Base-by-base conservation (phyloP, 1,140 invertebrate species). In the Vanessa atalanta region DNA sequence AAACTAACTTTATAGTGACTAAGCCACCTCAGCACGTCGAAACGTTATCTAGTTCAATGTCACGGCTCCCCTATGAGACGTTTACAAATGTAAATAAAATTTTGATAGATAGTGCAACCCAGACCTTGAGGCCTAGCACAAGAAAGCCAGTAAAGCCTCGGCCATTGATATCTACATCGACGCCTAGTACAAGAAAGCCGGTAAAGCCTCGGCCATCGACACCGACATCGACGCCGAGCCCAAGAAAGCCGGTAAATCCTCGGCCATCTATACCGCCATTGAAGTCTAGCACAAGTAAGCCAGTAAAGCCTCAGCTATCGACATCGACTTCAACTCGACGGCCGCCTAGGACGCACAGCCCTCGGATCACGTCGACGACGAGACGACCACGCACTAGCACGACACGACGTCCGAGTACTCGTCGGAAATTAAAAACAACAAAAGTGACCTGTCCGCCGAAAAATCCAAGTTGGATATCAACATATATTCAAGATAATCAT, bases 1-100 rank as follows among this genome's bases (percentile, higher is more conserved):
- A 92, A 82, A 89, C 88, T 14, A 92, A 91, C 78, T 85, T 91
- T 83, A 83, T 90, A 71, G 86, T 89, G 61, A 92, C 88, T 12
- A 88, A 88, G 64, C 78, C 81, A 15, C 85, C 85, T 31, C 73
- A 76, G 31, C 31, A 65, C 9, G 20, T 66, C 3, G 67, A 70
- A 47, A 65, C 26, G 43, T 31, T 77, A 20, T 72, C 76, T 15
- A 70, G 73, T 72, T 53, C 64, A 20, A 75, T 55, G 9, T 83
- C 79, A 5, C 76, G 70, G 23, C 60, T 66, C 9, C 81, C 76
- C 51, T 31, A 81, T 69, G 57, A 43, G 61, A 72, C 83, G 43
- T 48, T 80, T n/a, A 64, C 82, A n/a, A 76, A 84, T 65, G 66
- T 83, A 31, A 79, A 90, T 47, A 80, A 84, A 57, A 64, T 86